Base-by-base conservation (phyloP, 2,113 vertebrate genomes). In the Ornithorhynchus anatinus region DNA sequence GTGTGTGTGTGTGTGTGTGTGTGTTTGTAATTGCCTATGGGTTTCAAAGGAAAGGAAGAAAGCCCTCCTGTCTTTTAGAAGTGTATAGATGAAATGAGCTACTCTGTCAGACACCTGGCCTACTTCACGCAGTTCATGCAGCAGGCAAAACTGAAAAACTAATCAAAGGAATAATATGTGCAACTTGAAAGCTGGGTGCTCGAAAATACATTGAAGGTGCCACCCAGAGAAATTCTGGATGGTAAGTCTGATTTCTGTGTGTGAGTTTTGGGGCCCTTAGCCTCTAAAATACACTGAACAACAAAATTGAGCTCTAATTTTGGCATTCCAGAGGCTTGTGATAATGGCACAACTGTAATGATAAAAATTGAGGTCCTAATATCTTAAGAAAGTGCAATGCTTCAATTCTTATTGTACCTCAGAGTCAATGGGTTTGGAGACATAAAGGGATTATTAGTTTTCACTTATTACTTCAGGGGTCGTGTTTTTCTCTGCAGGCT, bases 41-140 rank as follows among this genome's bases (percentile, higher is more conserved):
- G 47, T n/a, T n/a, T 19, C n/a, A 4, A n/a, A 58, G 51, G 35
- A 25, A 45, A 27, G 39, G 23, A 5, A 4, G 3, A 12, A 32
- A 59, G 3, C 7, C 33, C 40, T 29, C 7, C 33, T 62, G 37
- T 29, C 6, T 4, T 38, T 37, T 59, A 25, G 36, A 52, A 40
- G 48, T 43, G 14, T 57, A n/a, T n/a, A 60, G 43, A 8, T 4
- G 38, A 64, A 33, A 10, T 14, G 20, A 15, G 38, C 39, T 50
- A 3, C 11, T 20, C n/a, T 45, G n/a, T 61, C 25, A 9, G 23
- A 66, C 19, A 6, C 51, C 31, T 31, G 38, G 40, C 25, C 35
- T 3, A 31, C 54, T 72, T 33, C 66, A 39, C n/a, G 60, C 27
- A 45, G 43, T 59, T n/a, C 20, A 72, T 43, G 57, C 37, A 67